A percentile compares a stretch with the other conserved stretches of the same genome.
Evolutionary conservation across 2,888 invertebrate genomes (phyloP).

Genomic region (Seladonia tumulorum): DNA sequence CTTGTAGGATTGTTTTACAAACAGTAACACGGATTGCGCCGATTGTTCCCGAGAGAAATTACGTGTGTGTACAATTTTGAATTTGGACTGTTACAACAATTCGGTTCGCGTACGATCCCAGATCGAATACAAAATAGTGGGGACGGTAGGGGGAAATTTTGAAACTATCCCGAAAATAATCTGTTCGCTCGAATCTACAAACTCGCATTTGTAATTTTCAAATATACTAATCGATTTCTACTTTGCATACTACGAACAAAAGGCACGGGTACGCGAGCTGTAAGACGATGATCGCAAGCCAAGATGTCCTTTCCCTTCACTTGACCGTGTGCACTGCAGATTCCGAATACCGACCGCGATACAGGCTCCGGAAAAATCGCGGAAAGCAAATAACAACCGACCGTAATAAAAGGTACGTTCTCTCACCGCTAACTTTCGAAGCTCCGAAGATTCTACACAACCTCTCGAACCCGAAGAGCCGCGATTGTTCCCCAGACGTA

Average conservation of each 20-base stretch:
- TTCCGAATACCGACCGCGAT: not conserved
- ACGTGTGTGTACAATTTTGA: slow-evolving; percentile 47
- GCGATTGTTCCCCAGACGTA: not conserved
- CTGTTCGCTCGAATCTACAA: not conserved
- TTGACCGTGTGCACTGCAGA: not conserved
- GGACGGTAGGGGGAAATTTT: not conserved
- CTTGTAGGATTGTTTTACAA: slow-evolving; percentile 51
- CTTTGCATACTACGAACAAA: not conserved
- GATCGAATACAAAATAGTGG: not conserved
- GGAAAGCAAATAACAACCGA: not conserved
- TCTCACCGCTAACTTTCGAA: slow-evolving; percentile 10
- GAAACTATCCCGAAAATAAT: not conserved
- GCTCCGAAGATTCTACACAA: not conserved
- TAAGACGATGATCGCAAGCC: slow-evolving; percentile 22
- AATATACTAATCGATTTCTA: not conserved
- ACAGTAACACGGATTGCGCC: slow-evolving; percentile 31
- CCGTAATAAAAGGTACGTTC: not conserved
- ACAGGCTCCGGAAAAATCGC: not conserved
- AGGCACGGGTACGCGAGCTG: not conserved
- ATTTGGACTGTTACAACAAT: slow-evolving; percentile 45
- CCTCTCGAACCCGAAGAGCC: not conserved
- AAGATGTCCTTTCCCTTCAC: slow-evolving; percentile 27
- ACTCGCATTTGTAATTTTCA: not conserved
- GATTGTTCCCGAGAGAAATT: slow-evolving; percentile 20
- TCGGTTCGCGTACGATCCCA: not conserved